Percentiles rank a stretch among this genome's conserved stretches.
phyloP scores from a whole-genome alignment of 2,888 invertebrate species.

The Drosophila melanosoma region DNA sequence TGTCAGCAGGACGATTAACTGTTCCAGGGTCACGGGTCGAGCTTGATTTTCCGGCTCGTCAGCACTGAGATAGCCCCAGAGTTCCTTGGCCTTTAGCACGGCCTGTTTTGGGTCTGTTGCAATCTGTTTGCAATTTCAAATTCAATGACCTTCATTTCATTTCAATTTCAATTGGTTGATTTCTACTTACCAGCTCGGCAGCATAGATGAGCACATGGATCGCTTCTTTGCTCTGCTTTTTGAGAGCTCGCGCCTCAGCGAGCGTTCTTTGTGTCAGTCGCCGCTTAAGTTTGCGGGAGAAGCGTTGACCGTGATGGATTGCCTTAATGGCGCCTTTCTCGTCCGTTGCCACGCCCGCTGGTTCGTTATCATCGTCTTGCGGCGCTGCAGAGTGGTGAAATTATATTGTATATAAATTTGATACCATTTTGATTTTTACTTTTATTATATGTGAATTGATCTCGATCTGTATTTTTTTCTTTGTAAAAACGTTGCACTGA shows the following conservation, averaged over 20 bases:
- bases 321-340: conserved; percentile 88
- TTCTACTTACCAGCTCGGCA: conserved; percentile 89
- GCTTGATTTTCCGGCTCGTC: conserved; percentile 95
- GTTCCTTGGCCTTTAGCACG: conserved; percentile 89
- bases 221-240: conserved; percentile 90
- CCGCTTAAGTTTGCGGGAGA: conserved; percentile 91
- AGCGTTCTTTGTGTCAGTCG: conserved; percentile 91
- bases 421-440: conserved; percentile 12
- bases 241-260: conserved; percentile 92
- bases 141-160: not conserved
- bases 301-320: conserved; percentile 91
- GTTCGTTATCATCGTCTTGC: conserved; percentile 74
- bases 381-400: conserved; percentile 57
- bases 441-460: conserved; percentile 15
- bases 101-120: conserved; percentile 92
- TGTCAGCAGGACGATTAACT: conserved; percentile 90
- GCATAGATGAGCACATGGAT: conserved; percentile 92
- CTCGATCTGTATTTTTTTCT: conserved; percentile 18
- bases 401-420: conserved; percentile 5
- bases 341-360: conserved; percentile 49
- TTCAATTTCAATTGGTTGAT: not conserved
- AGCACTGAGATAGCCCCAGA: conserved; percentile 89
- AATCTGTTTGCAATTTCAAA: conserved; percentile 86
- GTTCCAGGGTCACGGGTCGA: conserved; percentile 91
- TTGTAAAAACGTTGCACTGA: conserved; percentile 19